These are phyloP conservation scores for Umimayanthus kanabou DNA, from an alignment of 92 coral and sea anemone genomes.

Conservation along the genomic window DNA sequence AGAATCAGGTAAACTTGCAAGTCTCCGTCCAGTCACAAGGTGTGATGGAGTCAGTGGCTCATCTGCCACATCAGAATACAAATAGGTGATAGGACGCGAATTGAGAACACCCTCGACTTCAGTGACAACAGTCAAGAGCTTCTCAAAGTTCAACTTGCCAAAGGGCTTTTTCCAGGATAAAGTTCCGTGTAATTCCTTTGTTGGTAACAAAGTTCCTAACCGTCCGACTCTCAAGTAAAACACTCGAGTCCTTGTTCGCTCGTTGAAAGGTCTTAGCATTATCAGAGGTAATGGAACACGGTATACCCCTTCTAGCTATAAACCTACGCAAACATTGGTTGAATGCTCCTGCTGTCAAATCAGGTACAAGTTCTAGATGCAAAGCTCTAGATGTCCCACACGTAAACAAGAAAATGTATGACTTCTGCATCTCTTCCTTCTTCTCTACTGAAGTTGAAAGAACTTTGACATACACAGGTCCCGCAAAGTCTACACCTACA, in stretches of 20 bases:
- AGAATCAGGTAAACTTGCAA: too few species aligned
- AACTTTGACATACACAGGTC: constrained; percentile 45
- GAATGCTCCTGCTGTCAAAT: not conserved
- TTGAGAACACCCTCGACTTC: too few species aligned
- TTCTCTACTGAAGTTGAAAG: constrained; percentile 12
- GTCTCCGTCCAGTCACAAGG: too few species aligned
- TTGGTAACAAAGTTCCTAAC: too few species aligned
- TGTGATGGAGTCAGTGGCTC: too few species aligned
- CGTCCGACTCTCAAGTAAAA: too few species aligned
- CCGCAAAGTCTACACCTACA: constrained; percentile 50
- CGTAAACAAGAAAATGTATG: constrained; percentile 52
- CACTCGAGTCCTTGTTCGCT: not conserved
- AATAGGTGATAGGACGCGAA: too few species aligned
- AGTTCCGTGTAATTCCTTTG: constrained; percentile 51
- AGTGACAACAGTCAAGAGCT: too few species aligned
- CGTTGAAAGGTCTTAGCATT: constrained; percentile 50
- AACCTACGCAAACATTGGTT: too few species aligned
- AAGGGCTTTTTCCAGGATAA: constrained; percentile 66
- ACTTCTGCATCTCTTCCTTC: constrained; percentile 33
- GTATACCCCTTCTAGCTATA: too few species aligned
- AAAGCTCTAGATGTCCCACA: constrained; percentile 59
- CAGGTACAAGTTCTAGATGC: constrained; percentile 52
- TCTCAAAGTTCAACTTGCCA: too few species aligned
- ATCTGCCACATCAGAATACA: too few species aligned
- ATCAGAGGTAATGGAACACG: constrained; percentile 47